phyloP scores from a whole-genome alignment of 2,797 vertebrate genomes.

The Bucorvus abyssinicus region DNA sequence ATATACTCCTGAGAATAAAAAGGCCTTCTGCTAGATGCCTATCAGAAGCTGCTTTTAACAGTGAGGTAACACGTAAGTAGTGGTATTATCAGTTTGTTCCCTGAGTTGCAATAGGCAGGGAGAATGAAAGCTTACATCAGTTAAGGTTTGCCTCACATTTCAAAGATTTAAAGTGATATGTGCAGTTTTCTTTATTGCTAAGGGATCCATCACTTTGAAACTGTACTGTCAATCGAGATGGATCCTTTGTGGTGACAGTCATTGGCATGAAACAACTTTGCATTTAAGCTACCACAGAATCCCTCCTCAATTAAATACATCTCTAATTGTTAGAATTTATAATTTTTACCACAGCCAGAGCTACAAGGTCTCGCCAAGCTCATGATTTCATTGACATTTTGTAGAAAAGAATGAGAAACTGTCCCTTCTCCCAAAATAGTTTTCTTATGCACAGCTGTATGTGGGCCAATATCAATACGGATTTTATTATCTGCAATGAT shows the following conservation, averaged over 20 bases:
- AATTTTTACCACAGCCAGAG: not conserved
- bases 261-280: not conserved
- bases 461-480: not conserved
- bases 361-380: not conserved
- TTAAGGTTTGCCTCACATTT: not conserved
- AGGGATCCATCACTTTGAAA: not conserved
- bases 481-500: slow-evolving; percentile 19
- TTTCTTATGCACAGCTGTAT: not conserved
- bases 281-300: not conserved
- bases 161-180: slow-evolving; percentile 6
- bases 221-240: not conserved
- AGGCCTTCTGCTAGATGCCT: not conserved
- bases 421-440: not conserved
- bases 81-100: not conserved
- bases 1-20: not conserved
- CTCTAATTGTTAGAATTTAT: not conserved
- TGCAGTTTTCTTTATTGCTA: not conserved
- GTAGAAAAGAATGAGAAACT: not conserved
- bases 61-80: not conserved
- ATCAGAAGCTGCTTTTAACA: not conserved
- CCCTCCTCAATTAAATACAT: not conserved
- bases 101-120: not conserved
- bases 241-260: not conserved
- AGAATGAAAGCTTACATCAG: not conserved
- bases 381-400: not conserved